Base-by-base conservation (phyloP, 1,140 invertebrate species). In the Atopsyche davidsoni region DNA sequence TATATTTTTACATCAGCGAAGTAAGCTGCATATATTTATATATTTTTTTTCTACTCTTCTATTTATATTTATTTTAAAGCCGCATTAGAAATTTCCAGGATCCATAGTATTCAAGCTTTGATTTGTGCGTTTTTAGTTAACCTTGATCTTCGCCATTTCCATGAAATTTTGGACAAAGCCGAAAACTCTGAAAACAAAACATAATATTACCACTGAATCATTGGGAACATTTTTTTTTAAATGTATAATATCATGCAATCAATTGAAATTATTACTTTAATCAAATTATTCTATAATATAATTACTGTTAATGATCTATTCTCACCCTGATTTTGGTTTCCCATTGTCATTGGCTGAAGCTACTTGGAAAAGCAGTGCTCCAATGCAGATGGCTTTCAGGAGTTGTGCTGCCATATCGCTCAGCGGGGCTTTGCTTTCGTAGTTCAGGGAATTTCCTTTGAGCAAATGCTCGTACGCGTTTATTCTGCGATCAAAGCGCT, bases 301-400 rank as follows among this genome's bases (percentile, higher is more conserved):
- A 28, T n/a, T n/a, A n/a, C n/a, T n/a, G n/a, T n/a, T n/a, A n/a
- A n/a, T n/a, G n/a, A n/a, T n/a, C n/a, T n/a, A n/a, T 25, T 7
- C 42, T 51, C 40, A 57, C 54, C 49, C 44, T 16, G 23, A 39
- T 13, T 42, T 44, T 3, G 38, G 19, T 17, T 57, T 56, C 16
- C 31, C 43, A 31, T 40, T 34, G 28, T 51, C 52, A 17, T 46
- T 16, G 25, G 34, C 41, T 22, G 24, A 39, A 18, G 46, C 34
- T 10, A 57, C 39, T 44, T 57, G 54, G 9, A 57, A 28, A 4
- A 57, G 4, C 13, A 57, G 22, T 22, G 45, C 40, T 21, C 38
- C 51, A 18, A 57, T 51, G 41, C 49, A 57, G 16, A 57, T 25
- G 10, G 46, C 46, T 40, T 51, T 51, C 38, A 57, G 35, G 16